These are phyloP conservation scores for Nesidiocoris tenuis DNA, from an alignment of 2,888 invertebrate species.

Conservation along the genomic window DNA sequence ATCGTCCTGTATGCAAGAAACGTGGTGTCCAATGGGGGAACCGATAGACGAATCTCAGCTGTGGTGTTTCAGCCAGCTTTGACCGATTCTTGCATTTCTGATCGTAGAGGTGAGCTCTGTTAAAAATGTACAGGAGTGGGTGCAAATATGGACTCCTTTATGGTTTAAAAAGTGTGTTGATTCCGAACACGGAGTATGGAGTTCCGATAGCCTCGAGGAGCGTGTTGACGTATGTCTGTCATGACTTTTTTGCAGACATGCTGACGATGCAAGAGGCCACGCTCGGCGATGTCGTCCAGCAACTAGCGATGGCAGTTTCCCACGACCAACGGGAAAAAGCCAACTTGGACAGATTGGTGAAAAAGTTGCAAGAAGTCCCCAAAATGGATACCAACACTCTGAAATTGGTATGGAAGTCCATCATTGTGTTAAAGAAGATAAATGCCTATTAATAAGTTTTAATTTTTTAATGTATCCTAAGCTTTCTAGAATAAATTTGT, in stretches of 20 bases:
- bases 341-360: slow-evolving; percentile 57
- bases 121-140: too few species aligned
- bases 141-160: too few species aligned
- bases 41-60: slow-evolving; percentile 59
- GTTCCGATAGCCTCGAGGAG: too few species aligned
- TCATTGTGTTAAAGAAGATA: too few species aligned
- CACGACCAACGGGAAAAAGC: slow-evolving; percentile 59
- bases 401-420: slow-evolving; percentile 52
- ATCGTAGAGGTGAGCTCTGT: slow-evolving; percentile 47
- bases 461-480: too few species aligned
- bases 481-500: too few species aligned
- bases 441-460: too few species aligned
- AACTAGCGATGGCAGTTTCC: slow-evolving; percentile 60
- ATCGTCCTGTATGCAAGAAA: slow-evolving; percentile 70
- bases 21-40: slow-evolving; percentile 61
- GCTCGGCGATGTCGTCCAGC: slow-evolving; percentile 60
- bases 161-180: too few species aligned
- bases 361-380: slow-evolving; percentile 58
- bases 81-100: slow-evolving; percentile 53
- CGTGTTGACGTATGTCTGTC: too few species aligned
- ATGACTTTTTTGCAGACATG: slow-evolving; percentile 38
- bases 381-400: slow-evolving; percentile 52
- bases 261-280: slow-evolving; percentile 49
- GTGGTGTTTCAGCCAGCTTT: slow-evolving; percentile 60
- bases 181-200: too few species aligned